Base-by-base conservation (phyloP, 1,140 invertebrate species). In the Chelonus insularis region DNA sequence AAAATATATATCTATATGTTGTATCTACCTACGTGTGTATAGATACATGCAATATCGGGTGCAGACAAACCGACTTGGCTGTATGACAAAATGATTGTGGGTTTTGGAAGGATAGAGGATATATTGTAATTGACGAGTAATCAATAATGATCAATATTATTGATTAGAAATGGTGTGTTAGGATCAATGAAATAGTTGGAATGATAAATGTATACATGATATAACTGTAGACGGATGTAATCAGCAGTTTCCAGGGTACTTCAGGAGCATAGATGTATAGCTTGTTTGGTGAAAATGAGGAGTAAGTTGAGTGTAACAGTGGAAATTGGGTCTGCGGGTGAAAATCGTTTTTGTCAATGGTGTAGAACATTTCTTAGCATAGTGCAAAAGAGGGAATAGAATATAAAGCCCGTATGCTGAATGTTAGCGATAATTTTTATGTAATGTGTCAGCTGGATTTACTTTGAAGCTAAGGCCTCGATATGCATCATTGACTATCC, bases 41-140 rank as follows among this genome's bases (percentile, higher is more conserved):
- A 18, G 50, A 16, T 23, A n/a, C n/a, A 34, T 6, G n/a, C 25
- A 52, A 52, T 52, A 52, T 52, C 50, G 50, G 50, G 50, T 52
- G 29, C 32, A 29, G 50, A 52, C 50, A 12, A 12, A 34, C 36
- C 14, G 12, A 25, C 36, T 29, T 52, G 23, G 32, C 32, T 14
- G 20, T 50, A 50, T 50, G 47, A 50, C 23, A 50, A 20, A 50
- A 50, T 50, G 12, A 29, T 14, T 8, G 47, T 18, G 7, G 47
- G n/a, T n/a, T n/a, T n/a, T n/a, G n/a, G n/a, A n/a, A n/a, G 47
- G 21, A 29, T 25, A 5, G 12, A 20, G 9, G n/a, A 20, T 20
- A 50, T 25, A 50, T 50, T 50, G 18, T 21, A 23, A 8, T n/a
- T 18, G 21, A 23, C 21, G 29, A 52, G 36, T 52, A 29, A 52